Percentiles rank a stretch among this genome's conserved stretches.
Conservation (phyloP, 2,113 vertebrate species). For the Emydura subglobosa region DNA sequence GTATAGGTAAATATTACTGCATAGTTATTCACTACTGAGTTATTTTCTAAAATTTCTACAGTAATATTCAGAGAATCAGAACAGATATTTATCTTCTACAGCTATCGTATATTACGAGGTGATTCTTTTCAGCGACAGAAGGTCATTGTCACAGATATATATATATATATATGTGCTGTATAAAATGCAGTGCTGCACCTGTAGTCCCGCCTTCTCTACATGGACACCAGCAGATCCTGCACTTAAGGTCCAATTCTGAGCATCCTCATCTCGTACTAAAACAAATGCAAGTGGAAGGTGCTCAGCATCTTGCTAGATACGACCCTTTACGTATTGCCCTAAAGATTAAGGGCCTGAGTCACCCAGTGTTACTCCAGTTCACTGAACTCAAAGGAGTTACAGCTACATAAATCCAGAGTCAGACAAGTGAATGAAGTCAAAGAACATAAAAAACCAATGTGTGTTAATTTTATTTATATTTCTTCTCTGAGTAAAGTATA, state of each 20-base stretch:
- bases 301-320: background rate
- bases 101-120: background rate
- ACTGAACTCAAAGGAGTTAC: background rate
- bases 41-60: slow-evolving; percentile 39
- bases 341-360: background rate
- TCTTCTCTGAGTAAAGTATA: rapidly evolving
- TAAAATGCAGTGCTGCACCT: background rate
- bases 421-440: slow-evolving; percentile 20
- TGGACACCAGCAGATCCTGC: background rate
- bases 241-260: background rate
- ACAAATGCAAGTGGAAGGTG: background rate
- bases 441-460: background rate
- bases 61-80: slow-evolving; percentile 55
- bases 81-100: slow-evolving; percentile 38
- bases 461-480: background rate
- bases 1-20: slow-evolving; percentile 44
- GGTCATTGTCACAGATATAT: too few relatives aligned
- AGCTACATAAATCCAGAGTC: background rate
- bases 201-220: background rate
- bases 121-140: too few relatives aligned
- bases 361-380: background rate
- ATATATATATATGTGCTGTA: background rate
- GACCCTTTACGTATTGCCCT: background rate
- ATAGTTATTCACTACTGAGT: slow-evolving; percentile 28
- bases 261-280: background rate